Evolutionary conservation across 2,113 vertebrate genomes (phyloP), one percentile per base, ranked within the genome.

Genomic region (Gymnogyps californianus): DNA sequence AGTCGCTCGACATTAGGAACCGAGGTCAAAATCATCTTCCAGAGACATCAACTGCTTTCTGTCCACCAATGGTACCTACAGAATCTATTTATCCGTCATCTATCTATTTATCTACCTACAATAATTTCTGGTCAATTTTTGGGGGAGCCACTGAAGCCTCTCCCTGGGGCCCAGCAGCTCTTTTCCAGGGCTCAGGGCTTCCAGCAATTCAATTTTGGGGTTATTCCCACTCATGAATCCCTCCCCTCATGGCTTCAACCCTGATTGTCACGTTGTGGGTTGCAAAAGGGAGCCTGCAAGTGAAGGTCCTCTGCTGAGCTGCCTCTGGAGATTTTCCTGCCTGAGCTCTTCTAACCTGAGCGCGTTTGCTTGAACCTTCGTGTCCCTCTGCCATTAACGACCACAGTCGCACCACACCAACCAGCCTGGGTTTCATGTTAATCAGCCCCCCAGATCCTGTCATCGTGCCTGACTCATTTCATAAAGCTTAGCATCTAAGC

Each of bases 401-500:
- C 79, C 89, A 17, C 16, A 6, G 75, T 74, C 65, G 11, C 88
- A 19, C 75, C n/a, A 57, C 54, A 11, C 89, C 34, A 91, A 95
- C 89, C 97, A 75, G 80, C 80, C 93, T 11, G 69, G 90, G 96
- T 47, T 98, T 97, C 97, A 93, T 52, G 88, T 95, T 96, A 89
- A 97, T 97, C 97, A 90, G 92, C 88, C 82, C 61, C 71, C 16
- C 74, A 85, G 55, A 97, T 97, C 97, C 97, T 83, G 74, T 67
- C 97, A 54, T 72, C 62, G 81, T 71, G 94, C 96, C 96, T 75
- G 98, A 72, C 97, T 98, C 98, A 93, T 96, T 97, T 98, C 97
- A 98, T 98, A 97, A 98, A 97, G 97, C 97, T 98, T 98, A 97
- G 82, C 89, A 86, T 92, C 95, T 98, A 98, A 98, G 98, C 97